Percentiles rank a stretch among this genome's conserved stretches.
phyloP scores from a whole-genome alignment of 2,888 invertebrate genomes.

The Xiphydria camelus region DNA sequence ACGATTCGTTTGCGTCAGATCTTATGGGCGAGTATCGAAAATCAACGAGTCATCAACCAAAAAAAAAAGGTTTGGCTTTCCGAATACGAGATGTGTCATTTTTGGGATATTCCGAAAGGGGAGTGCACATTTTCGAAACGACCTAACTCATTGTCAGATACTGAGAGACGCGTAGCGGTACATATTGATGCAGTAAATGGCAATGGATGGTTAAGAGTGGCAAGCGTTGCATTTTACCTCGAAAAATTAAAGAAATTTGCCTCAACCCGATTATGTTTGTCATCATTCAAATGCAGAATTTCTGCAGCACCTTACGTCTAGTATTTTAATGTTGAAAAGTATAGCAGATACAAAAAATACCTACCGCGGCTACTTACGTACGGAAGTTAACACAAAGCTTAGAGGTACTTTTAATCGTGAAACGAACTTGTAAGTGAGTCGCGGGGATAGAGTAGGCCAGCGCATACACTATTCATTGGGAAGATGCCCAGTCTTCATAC shows the following conservation, averaged over 20 bases:
- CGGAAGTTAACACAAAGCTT: constrained; percentile 59
- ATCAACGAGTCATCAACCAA: too few species aligned
- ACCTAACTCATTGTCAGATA: not conserved
- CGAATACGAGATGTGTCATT: too few species aligned
- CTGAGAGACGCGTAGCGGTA: not conserved
- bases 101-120: too few species aligned
- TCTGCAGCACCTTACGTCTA: constrained; percentile 43
- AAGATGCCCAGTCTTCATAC: constrained; percentile 55
- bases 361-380: constrained; percentile 67
- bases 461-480: constrained; percentile 54
- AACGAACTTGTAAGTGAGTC: constrained; percentile 56
- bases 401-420: constrained; percentile 54
- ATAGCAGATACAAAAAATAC: constrained; percentile 61
- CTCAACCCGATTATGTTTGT: too few species aligned
- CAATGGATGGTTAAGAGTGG: too few species aligned
- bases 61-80: too few species aligned
- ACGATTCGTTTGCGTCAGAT: too few species aligned
- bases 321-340: constrained; percentile 46
- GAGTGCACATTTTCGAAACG: too few species aligned
- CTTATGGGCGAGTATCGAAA: too few species aligned
- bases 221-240: too few species aligned
- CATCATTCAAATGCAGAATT: constrained; percentile 7
- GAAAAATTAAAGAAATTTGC: too few species aligned
- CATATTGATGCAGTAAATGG: too few species aligned
- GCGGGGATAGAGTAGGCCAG: constrained; percentile 54